These are phyloP conservation scores for Montipora capitata DNA, from an alignment of 92 coral and sea anemone genomes.

Conservation along the genomic window DNA sequence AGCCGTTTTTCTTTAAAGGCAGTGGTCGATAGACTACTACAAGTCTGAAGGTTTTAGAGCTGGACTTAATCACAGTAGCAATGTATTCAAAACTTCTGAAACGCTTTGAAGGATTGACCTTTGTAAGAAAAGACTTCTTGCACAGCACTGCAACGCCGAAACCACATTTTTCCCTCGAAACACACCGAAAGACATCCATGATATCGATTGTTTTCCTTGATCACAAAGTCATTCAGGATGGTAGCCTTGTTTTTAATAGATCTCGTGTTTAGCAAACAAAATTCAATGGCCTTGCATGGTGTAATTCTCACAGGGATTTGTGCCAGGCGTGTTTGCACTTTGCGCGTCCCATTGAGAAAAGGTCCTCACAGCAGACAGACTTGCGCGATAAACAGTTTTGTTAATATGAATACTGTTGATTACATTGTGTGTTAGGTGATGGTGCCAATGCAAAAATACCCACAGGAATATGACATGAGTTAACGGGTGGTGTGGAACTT, in stretches of 20 bases:
- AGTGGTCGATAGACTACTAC: slow-evolving; percentile 21
- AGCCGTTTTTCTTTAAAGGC: slow-evolving; percentile 15
- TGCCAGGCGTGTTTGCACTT: too few relatives aligned
- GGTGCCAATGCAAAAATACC: too few relatives aligned
- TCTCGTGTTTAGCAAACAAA: slow-evolving; percentile 25
- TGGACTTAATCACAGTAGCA: slow-evolving; percentile 11
- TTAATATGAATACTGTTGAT: too few relatives aligned
- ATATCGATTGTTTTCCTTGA: slow-evolving; percentile 19
- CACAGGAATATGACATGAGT: too few relatives aligned
- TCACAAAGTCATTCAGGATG: slow-evolving; percentile 13
- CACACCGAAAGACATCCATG: neutral
- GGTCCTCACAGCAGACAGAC: too few relatives aligned
- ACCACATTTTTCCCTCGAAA: slow-evolving; percentile 24
- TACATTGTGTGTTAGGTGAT: too few relatives aligned
- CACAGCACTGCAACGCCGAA: slow-evolving; percentile 34
- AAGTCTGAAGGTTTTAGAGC: slow-evolving; percentile 11
- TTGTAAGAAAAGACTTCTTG: slow-evolving; percentile 20
- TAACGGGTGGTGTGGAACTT: too few relatives aligned
- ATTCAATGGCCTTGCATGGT: slow-evolving; percentile 37
- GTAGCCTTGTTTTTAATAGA: slow-evolving; percentile 39
- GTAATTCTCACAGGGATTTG: neutral
- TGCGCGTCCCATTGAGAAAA: too few relatives aligned
- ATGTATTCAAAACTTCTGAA: slow-evolving; percentile 33
- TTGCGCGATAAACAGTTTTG: too few relatives aligned
- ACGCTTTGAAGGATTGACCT: neutral